Conservation (phyloP, 2,888 invertebrate species). For the Xestia c-nigrum region DNA sequence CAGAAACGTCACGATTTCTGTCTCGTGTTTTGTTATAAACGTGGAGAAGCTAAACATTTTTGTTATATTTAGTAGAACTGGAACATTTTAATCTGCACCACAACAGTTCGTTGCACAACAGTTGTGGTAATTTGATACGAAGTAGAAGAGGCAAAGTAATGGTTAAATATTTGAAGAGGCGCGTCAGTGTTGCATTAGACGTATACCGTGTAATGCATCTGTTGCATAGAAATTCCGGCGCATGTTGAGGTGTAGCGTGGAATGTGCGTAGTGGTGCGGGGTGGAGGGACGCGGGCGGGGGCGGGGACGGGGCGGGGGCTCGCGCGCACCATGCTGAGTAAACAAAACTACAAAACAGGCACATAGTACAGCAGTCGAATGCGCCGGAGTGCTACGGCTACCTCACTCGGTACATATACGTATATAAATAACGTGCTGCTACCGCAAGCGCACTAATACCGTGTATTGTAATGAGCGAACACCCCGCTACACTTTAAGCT, state of each 20-base stretch:
- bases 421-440: constrained; percentile 62
- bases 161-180: constrained; percentile 74
- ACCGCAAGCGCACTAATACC: constrained; percentile 46
- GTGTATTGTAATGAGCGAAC: constrained; percentile 47
- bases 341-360: constrained; percentile 84
- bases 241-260: constrained; percentile 76
- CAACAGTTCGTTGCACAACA: constrained; percentile 57
- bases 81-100: constrained; percentile 53
- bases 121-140: constrained; percentile 63
- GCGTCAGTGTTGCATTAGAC: constrained; percentile 68
- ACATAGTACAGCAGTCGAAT: constrained; percentile 76
- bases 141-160: constrained; percentile 58
- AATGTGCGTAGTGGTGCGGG: constrained; percentile 74
- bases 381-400: constrained; percentile 67
- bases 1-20: constrained; percentile 81
- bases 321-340: constrained; percentile 83
- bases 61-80: constrained; percentile 60
- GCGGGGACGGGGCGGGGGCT: constrained; percentile 60
- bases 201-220: constrained; percentile 75
- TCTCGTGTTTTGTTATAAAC: constrained; percentile 71
- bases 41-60: constrained; percentile 66
- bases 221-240: constrained; percentile 81
- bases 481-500: constrained; percentile 26
- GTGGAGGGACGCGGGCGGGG: constrained; percentile 57
- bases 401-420: constrained; percentile 56